phyloP scores from a whole-genome alignment of 1,140 invertebrate species.

The Eulimnadia texana region DNA sequence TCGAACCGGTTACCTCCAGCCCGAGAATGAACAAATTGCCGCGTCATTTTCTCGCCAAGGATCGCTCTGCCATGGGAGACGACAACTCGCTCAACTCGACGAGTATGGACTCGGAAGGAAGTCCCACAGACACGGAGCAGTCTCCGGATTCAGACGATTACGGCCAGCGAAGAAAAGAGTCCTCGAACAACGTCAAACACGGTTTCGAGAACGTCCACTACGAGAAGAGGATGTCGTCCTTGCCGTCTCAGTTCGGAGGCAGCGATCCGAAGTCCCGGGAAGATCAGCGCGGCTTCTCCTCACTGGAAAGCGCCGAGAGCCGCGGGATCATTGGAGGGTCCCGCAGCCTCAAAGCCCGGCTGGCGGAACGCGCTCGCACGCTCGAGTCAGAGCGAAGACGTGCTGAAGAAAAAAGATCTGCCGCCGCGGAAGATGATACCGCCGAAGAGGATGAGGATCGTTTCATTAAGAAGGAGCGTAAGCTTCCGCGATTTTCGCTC shows the following conservation, averaged over 20 bases:
- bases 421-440: conserved; percentile 7
- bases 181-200: conserved; percentile 17
- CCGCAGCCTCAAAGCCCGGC: conserved; percentile 2
- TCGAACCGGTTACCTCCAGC: conserved; percentile 19
- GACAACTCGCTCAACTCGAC: conserved; percentile 22
- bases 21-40: conserved; percentile 9
- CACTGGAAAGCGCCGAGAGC: conserved; percentile 2
- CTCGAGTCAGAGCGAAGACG: conserved; percentile 8
- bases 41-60: conserved; percentile 17
- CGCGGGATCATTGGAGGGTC: conserved; percentile 2
- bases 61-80: conserved; percentile 18
- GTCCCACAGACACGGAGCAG: conserved; percentile 25
- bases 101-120: conserved; percentile 25
- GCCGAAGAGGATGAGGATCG: conserved; percentile 13
- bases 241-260: conserved; percentile 6
- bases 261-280: background rate
- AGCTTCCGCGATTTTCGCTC: conserved; percentile 8
- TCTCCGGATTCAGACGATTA: conserved; percentile 24
- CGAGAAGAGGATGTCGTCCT: conserved; percentile 9
- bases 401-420: conserved; percentile 2
- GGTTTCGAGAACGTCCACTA: conserved; percentile 7
- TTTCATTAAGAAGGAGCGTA: conserved; percentile 14
- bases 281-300: conserved; percentile 8
- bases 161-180: background rate
- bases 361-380: conserved; percentile 5